These are phyloP conservation scores for Cricetomys ansorgei DNA, from an alignment of 2,113 vertebrate genomes.

Conservation along the genomic window DNA sequence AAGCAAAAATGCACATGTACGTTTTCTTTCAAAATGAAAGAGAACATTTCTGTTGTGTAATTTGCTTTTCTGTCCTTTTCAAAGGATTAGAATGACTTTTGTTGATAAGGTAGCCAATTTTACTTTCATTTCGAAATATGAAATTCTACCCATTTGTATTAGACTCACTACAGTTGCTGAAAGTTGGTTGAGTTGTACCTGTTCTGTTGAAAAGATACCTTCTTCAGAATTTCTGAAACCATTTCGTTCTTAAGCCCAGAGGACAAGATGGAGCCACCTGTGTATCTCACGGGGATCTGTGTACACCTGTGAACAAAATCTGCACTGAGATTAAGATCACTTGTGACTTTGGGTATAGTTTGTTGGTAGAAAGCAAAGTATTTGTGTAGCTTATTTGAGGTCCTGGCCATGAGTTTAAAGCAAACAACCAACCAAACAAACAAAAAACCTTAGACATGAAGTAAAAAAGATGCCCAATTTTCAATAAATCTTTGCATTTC, in stretches of 20 bases:
- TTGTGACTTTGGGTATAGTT: neutral
- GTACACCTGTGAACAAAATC: neutral
- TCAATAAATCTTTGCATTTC: conserved; percentile 9
- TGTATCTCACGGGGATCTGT: neutral
- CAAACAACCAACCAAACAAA: neutral
- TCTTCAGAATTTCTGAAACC: neutral
- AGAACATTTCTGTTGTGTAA: neutral
- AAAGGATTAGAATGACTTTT: conserved; percentile 6
- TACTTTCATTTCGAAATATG: neutral
- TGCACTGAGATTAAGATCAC: neutral
- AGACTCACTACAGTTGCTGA: neutral
- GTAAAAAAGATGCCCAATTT: neutral
- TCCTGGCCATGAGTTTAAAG: neutral
- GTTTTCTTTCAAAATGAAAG: conserved; percentile 5
- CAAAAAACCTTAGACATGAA: neutral
- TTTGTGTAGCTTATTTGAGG: neutral
- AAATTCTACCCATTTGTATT: neutral
- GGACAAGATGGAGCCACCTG: neutral
- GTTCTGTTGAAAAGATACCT: neutral
- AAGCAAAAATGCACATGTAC: neutral
- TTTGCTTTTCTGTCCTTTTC: neutral
- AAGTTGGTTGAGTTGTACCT: neutral
- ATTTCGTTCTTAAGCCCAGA: neutral
- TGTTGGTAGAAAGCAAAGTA: neutral
- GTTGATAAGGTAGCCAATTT: conserved; percentile 9